These are phyloP conservation scores for Chanos chanos DNA, from an alignment of 2,797 vertebrate genomes.

Conservation along the genomic window DNA sequence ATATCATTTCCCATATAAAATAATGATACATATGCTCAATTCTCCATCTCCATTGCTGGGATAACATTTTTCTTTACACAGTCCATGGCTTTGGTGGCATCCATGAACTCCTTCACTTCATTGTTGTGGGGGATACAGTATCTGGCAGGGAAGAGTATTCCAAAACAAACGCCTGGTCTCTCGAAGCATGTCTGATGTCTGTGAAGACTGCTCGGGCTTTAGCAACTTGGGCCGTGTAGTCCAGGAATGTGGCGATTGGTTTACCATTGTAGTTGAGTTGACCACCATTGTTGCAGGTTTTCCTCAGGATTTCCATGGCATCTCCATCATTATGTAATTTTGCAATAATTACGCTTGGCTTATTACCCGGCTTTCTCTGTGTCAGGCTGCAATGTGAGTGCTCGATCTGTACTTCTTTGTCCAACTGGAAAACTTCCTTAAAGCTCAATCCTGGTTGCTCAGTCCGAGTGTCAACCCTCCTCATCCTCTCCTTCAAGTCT, in stretches of 20 bases:
- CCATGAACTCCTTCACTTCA: neutral
- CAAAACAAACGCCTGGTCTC: too few relatives aligned
- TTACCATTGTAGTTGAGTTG: conserved; percentile 2
- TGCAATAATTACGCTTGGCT: neutral
- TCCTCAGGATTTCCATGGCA: neutral
- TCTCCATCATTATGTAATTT: conserved; percentile 2
- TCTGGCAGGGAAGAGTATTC: too few relatives aligned
- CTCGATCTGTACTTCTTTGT: neutral
- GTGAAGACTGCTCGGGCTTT: neutral
- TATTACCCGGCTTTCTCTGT: neutral
- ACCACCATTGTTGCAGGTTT: neutral
- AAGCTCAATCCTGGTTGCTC: too few relatives aligned
- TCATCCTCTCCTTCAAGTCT: too few relatives aligned
- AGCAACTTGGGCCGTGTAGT: neutral
- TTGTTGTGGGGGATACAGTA: conserved; percentile 4
- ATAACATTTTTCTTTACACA: too few relatives aligned
- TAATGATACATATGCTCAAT: too few relatives aligned
- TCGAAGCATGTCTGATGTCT: neutral
- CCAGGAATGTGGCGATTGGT: neutral
- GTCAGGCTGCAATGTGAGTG: neutral
- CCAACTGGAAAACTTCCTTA: neutral
- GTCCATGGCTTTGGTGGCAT: too few relatives aligned
- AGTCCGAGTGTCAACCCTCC: too few relatives aligned
- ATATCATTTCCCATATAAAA: too few relatives aligned
- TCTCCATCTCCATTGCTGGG: too few relatives aligned